Base-by-base conservation (phyloP, 2,888 invertebrate species). In the Odontothrips loti region DNA sequence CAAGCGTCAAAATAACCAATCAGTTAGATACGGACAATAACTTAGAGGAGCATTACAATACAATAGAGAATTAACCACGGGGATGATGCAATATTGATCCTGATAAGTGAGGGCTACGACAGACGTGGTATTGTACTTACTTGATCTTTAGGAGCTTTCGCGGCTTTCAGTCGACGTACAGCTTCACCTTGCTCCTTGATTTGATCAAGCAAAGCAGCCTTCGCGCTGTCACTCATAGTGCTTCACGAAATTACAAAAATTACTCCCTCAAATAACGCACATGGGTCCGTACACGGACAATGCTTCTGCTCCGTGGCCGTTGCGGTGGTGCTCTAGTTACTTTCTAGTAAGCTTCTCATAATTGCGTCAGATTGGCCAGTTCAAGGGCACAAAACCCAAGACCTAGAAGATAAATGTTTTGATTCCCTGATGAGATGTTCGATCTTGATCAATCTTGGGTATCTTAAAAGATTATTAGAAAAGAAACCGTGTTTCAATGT, bases 121-220 rank as follows among this genome's bases (percentile, higher is more conserved):
- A 79, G 79, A 43, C 34, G 34, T 43, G 78, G 78, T 47, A 79
- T 63, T 75, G 79, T 68, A 47, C 47, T 79, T 82, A 84, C 83
- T 93, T 93, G 92, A 84, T 92, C 92, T 87, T 90, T 92, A 80
- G 92, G 91, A 87, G 94, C 94, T 88, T 95, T 95, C 48, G 92
- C 91, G 84, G 93, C 90, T 89, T 96, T 96, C 83, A 96, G 89
- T 88, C 93, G 93, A 85, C 95, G 90, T 80, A 96, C 94, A 84
- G 94, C 87, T 87, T 95, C 94, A 83, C 95, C 95, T 88, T 96
- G 96, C 85, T 89, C 87, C 87, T 92, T 92, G 84, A 94, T 91
- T 86, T 89, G 88, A 84, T 90, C 89, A 79, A 83, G 83, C 47
- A 84, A 58, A 79, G 82, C 82, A 34, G 78, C 82, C 81, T 83